These are phyloP conservation scores for Drosophila repletoides DNA, from an alignment of 1,140 invertebrate genomes.

Conservation along the genomic window DNA sequence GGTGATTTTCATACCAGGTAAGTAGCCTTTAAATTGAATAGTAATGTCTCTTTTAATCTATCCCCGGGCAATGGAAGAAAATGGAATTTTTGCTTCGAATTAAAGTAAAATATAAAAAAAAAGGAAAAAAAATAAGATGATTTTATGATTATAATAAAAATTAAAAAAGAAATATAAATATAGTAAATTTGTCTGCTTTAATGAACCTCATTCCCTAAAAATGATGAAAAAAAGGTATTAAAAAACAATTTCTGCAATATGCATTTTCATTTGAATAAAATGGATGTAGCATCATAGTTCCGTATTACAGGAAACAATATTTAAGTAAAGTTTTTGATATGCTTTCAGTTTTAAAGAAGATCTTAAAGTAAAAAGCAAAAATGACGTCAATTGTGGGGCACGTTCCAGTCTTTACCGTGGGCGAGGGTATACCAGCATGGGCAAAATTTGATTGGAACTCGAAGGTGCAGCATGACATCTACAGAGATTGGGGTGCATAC, in stretches of 20 bases:
- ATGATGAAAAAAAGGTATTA: no score
- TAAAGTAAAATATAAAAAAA: neutral
- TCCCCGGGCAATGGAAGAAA: neutral
- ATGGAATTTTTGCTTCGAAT: neutral
- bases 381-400: slow-evolving; percentile 51
- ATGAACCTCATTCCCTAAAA: no score
- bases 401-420: neutral
- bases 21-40: no score
- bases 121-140: neutral
- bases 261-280: no score
- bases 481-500: slow-evolving; percentile 72
- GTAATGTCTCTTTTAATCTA: no score
- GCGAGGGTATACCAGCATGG: slow-evolving; percentile 43
- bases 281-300: no score
- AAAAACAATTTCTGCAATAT: no score
- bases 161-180: neutral
- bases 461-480: slow-evolving; percentile 62
- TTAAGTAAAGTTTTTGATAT: no score
- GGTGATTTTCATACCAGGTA: no score
- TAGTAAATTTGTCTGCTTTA: no score
- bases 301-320: no score
- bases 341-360: neutral
- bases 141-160: neutral
- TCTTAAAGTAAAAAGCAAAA: neutral
- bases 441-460: slow-evolving; percentile 55